A percentile compares a stretch with the other conserved stretches of the same genome.
Evolutionary conservation across 2,797 vertebrate genomes (phyloP).

Genomic region (Myotis daubentonii): DNA sequence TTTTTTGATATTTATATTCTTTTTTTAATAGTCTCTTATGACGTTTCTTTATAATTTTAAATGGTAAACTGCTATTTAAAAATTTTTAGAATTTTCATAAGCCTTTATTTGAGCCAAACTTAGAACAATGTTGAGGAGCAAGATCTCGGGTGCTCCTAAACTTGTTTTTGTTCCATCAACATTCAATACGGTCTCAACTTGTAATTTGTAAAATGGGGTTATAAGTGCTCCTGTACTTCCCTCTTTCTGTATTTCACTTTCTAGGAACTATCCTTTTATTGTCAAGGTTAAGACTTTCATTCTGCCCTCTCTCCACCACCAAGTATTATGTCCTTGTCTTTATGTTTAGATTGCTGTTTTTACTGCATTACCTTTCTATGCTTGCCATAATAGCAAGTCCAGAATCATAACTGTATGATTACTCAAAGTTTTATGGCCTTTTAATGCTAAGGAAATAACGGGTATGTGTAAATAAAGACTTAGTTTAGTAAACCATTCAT

Average conservation of each 20-base stretch:
- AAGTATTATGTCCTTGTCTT: neutral
- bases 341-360: slow-evolving; percentile 49
- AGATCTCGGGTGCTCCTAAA: neutral
- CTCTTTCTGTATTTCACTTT: neutral
- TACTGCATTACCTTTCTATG: neutral
- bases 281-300: neutral
- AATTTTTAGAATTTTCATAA: neutral
- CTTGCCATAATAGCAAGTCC: neutral
- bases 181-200: neutral
- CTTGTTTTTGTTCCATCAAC: neutral
- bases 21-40: neutral
- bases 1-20: slow-evolving; percentile 45
- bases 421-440: slow-evolving; percentile 8
- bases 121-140: neutral
- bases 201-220: slow-evolving; percentile 9
- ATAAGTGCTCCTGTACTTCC: neutral
- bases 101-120: neutral
- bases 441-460: slow-evolving; percentile 25
- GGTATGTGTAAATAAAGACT: neutral
- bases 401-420: neutral
- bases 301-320: neutral
- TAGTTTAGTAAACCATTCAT: neutral
- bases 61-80: neutral
- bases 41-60: slow-evolving; percentile 32
- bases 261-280: neutral